Percentiles rank a stretch among this genome's conserved stretches.
Conservation (phyloP, 2,797 vertebrate species). For the Macrochelys suwanniensis region DNA sequence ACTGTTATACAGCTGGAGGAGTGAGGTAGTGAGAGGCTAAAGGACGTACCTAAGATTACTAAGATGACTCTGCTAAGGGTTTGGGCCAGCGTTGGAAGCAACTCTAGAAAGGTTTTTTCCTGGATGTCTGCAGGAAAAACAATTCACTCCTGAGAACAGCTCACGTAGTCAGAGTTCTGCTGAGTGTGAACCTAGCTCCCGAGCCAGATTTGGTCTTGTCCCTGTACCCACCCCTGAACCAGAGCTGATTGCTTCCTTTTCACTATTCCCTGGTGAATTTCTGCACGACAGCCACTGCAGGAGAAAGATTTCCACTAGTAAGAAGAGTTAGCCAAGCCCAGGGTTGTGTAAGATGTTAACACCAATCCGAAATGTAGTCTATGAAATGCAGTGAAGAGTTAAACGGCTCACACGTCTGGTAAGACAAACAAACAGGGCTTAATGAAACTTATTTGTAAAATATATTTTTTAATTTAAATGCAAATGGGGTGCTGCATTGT, state of each 20-base stretch:
- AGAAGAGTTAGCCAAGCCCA: neutral
- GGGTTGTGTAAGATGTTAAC: neutral
- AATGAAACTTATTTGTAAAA: conserved; percentile 74
- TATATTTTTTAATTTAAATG: conserved; percentile 80
- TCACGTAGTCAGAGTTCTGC: neutral
- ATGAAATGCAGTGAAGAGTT: neutral
- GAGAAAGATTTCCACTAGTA: neutral
- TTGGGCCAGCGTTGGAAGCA: neutral
- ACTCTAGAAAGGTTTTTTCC: neutral
- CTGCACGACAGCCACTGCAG: neutral
- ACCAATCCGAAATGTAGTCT: neutral
- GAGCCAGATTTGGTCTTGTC: neutral
- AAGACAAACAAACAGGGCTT: conserved; percentile 56
- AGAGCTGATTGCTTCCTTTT: neutral
- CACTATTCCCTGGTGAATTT: neutral
- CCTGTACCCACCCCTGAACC: neutral
- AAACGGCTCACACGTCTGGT: conserved; percentile 5
- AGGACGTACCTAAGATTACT: neutral
- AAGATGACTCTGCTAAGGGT: neutral
- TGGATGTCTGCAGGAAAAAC: neutral
- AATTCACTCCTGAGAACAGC: neutral
- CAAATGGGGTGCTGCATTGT: conserved; percentile 46
- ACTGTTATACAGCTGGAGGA: neutral
- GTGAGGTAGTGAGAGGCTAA: neutral
- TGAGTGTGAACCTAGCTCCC: neutral